These are phyloP conservation scores for Polia nebulosa DNA, from an alignment of 2,888 invertebrate genomes.

Conservation along the genomic window DNA sequence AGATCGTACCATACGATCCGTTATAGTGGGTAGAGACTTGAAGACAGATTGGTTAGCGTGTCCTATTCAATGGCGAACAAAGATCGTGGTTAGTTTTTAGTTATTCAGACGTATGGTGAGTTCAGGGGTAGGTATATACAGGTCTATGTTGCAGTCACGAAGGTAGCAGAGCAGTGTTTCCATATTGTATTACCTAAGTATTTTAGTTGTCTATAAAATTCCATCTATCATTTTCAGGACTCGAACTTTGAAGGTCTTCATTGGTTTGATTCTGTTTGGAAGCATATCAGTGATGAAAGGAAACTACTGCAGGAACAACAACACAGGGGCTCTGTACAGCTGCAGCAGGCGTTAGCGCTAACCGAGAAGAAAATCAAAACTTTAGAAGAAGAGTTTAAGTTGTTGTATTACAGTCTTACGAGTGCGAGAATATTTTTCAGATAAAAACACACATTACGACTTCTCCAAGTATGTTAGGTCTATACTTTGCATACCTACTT, in stretches of 20 bases:
- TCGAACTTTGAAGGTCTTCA: constrained; percentile 97
- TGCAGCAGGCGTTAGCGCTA: constrained; percentile 97
- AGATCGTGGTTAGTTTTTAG: no score
- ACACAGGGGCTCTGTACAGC: constrained; percentile 95
- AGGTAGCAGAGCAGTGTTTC: neutral
- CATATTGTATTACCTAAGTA: neutral
- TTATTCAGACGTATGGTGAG: no score
- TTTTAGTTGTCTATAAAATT: neutral
- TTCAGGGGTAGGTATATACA: no score
- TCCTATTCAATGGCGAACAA: no score
- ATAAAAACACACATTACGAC: constrained; percentile 72
- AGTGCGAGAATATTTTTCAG: constrained; percentile 99
- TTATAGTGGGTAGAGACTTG: no score
- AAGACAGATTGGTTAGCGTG: no score
- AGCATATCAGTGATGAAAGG: constrained; percentile 93
- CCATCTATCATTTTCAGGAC: constrained; percentile 82
- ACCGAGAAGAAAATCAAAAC: constrained; percentile 96
- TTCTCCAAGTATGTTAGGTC: neutral
- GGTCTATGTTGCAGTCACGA: no score
- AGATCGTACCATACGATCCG: no score
- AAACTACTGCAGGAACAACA: constrained; percentile 90
- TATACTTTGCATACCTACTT: neutral
- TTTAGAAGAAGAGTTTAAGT: constrained; percentile 95
- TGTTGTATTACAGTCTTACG: constrained; percentile 97
- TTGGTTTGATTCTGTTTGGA: constrained; percentile 97